Evolutionary conservation across 2,888 invertebrate species (phyloP), one percentile per base, ranked within the genome.

Genomic region (Cenopis cana): DNA sequence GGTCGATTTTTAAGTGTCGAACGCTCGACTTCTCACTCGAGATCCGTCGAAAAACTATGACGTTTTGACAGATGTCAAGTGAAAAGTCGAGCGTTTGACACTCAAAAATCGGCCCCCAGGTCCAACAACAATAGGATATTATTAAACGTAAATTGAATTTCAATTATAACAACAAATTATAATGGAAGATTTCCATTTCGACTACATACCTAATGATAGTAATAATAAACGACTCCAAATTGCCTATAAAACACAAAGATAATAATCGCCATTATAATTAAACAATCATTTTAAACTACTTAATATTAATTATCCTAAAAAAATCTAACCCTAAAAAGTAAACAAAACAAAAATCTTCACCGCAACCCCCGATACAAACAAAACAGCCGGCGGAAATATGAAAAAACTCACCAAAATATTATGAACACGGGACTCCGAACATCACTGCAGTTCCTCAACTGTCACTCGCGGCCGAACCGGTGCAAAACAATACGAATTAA

Each of bases 401-500:
- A 70, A 65, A 64, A 74, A 74, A 82, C 84, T 84, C 69, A 85
- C 86, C 82, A 64, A 81, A 79, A 79, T 76, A 75, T 75, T 74
- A 79, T 76, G 76, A 77, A 69, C 68, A 74, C 68, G 61, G 62
- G 29, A 65, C 66, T 75, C 76, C 78, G 76, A 77, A 78, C 81
- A 82, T 79, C 80, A 80, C 83, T 79, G 78, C 77, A 77, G 79
- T 79, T 82, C 81, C 83, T 81, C 79, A 73, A 79, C 76, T 79
- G 77, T 76, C 80, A 82, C 81, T 82, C 83, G 83, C 84, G 82
- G 82, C 84, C 81, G 81, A 81, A 82, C 84, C 82, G 81, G 81
- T 79, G 78, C 6, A 17, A 36, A 69, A 69, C 46, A n/a, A 46
- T 46, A 46, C 46, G n/a, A 46, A 24, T 3, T 41, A 41, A n/a